Percentiles rank a stretch among this genome's conserved stretches.
These are phyloP conservation scores for Brachionus manjavacas DNA, from an alignment of 1,140 invertebrate genomes.

Conservation along the genomic window DNA sequence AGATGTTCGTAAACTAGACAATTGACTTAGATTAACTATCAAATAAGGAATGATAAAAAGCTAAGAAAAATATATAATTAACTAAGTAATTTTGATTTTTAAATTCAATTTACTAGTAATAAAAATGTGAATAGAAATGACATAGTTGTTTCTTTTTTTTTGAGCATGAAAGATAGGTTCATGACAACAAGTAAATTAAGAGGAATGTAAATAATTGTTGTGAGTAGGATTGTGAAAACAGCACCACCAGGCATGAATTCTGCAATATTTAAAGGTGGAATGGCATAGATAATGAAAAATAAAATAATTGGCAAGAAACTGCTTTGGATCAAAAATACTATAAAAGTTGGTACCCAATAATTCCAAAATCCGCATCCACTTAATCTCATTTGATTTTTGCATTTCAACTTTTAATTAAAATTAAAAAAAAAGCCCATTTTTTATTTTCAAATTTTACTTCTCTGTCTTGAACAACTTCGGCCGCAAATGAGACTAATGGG, in stretches of 20 bases:
- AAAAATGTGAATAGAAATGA: neutral
- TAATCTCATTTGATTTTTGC: slow-evolving; percentile 35
- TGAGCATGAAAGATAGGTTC: slow-evolving; percentile 14
- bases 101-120: too few species aligned
- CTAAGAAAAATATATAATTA: neutral
- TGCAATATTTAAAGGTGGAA: slow-evolving; percentile 23
- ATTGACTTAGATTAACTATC: neutral
- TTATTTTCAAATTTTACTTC: neutral
- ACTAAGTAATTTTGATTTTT: too few species aligned
- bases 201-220: slow-evolving; percentile 29
- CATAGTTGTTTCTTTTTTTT: slow-evolving; percentile 28
- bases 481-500: slow-evolving; percentile 27
- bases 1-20: neutral
- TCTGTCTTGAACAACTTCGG: slow-evolving; percentile 35
- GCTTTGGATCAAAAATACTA: neutral
- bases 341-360: slow-evolving; percentile 1
- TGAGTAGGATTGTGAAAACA: neutral
- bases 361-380: slow-evolving; percentile 19
- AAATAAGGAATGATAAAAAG: slow-evolving; percentile 24
- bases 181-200: neutral
- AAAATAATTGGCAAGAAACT: slow-evolving; percentile 14
- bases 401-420: slow-evolving; percentile 23
- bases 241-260: slow-evolving; percentile 27
- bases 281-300: neutral
- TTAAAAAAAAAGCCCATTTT: neutral